phyloP scores from a whole-genome alignment of 2,888 invertebrate species.

The Hyposoter didymator region DNA sequence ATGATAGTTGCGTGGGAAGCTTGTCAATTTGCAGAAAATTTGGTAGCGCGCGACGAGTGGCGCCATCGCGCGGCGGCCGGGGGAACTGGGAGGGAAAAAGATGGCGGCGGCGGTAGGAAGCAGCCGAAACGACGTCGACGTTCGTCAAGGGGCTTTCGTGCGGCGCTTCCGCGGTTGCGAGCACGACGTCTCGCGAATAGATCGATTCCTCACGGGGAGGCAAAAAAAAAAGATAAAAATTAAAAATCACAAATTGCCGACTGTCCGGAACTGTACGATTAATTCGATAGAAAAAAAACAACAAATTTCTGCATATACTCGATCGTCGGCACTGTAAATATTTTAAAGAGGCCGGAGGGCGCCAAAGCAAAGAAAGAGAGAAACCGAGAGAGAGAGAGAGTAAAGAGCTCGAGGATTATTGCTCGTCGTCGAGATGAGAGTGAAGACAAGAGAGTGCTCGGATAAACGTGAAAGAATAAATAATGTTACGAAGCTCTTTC shows the following conservation, averaged over 20 bases:
- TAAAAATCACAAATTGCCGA: conserved; percentile 20
- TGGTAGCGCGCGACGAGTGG: conserved; percentile 57
- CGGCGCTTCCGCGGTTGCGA: conserved; percentile 69
- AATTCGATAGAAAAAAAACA: conserved; percentile 2
- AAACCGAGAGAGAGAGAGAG: conserved; percentile 4
- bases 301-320: neutral
- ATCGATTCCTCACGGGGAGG: conserved; percentile 63
- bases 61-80: conserved; percentile 67
- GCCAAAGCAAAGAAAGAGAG: conserved; percentile 42
- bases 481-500: conserved; percentile 48
- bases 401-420: conserved; percentile 20
- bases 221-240: conserved; percentile 18
- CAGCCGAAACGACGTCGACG: conserved; percentile 57
- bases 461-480: conserved; percentile 55
- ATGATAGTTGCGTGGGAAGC: neutral
- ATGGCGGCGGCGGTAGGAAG: conserved; percentile 68
- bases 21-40: neutral
- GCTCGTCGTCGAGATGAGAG: conserved; percentile 54
- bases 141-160: conserved; percentile 66
- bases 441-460: conserved; percentile 60
- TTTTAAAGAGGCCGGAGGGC: conserved; percentile 32
- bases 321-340: conserved; percentile 19
- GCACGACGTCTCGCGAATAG: conserved; percentile 68
- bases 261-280: conserved; percentile 35
- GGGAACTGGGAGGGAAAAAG: conserved; percentile 56